A percentile compares a stretch with the other conserved stretches of the same genome.
Conservation (phyloP, 2,888 invertebrate genomes). For the Scaptomyza polygonia region DNA sequence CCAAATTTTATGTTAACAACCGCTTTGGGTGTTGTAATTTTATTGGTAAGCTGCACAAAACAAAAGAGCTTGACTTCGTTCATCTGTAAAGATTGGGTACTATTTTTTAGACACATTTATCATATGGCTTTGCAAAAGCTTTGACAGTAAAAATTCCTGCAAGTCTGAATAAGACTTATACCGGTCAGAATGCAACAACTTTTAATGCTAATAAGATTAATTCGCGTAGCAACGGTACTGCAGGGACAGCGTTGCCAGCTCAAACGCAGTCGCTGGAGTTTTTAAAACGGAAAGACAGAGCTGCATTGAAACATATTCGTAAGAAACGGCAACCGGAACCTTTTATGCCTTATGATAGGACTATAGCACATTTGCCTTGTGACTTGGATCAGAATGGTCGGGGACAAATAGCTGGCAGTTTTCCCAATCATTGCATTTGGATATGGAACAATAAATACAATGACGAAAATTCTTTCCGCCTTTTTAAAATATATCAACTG, state of each 20-base stretch:
- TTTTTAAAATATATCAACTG: constrained; percentile 48
- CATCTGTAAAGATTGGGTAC: not conserved
- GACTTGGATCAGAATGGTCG: constrained; percentile 41
- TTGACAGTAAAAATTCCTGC: not conserved
- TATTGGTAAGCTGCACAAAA: constrained; percentile 25
- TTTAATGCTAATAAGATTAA: not conserved
- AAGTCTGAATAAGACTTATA: not conserved
- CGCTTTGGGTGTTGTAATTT: not conserved
- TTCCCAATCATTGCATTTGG: constrained; percentile 53
- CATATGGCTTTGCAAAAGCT: constrained; percentile 2
- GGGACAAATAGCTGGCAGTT: not conserved
- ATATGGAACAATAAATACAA: constrained; percentile 34
- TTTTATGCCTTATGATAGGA: constrained; percentile 34
- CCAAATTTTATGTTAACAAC: constrained; percentile 5
- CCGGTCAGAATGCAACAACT: not conserved
- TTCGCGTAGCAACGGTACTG: constrained; percentile 2
- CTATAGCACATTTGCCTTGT: constrained; percentile 45
- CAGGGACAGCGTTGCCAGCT: not conserved
- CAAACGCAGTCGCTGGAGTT: constrained; percentile 4
- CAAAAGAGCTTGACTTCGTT: not conserved
- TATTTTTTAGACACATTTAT: constrained; percentile 7
- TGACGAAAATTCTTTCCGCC: constrained; percentile 28
- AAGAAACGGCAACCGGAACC: constrained; percentile 19
- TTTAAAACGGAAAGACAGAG: not conserved
- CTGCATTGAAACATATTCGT: constrained; percentile 24